Evolutionary conservation across 2,113 vertebrate species (phyloP).

Genomic region (Lampris incognitus): DNA sequence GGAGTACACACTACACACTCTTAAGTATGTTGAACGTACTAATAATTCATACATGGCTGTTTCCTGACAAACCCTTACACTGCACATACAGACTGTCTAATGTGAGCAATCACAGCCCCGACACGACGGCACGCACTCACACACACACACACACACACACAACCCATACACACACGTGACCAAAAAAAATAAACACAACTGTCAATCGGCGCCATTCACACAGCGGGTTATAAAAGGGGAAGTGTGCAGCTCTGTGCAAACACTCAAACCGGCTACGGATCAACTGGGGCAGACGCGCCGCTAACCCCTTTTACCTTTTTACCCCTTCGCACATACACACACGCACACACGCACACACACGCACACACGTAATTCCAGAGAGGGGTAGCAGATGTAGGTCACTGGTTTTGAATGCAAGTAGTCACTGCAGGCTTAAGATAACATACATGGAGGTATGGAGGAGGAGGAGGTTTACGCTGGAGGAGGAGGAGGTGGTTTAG

Average conservation of each 20-base stretch:
- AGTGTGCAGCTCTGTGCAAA: constrained; percentile 51
- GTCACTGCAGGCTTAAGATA: constrained; percentile 46
- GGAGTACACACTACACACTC: too few relatives aligned
- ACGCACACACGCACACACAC: constrained; percentile 24
- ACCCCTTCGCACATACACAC: constrained; percentile 17
- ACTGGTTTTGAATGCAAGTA: constrained; percentile 59
- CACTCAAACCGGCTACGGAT: constrained; percentile 44
- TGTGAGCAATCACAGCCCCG: too few relatives aligned
- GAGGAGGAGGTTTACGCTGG: constrained; percentile 9
- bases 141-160: not conserved
- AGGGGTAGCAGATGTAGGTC: constrained; percentile 39
- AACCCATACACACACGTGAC: not conserved
- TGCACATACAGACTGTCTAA: too few relatives aligned
- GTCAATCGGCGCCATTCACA: constrained; percentile 54
- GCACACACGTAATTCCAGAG: constrained; percentile 41
- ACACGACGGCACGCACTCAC: not conserved
- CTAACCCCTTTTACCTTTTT: constrained; percentile 33
- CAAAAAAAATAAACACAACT: too few relatives aligned
- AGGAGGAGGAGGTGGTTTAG: not conserved
- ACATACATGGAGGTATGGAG: constrained; percentile 34
- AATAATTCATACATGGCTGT: too few relatives aligned
- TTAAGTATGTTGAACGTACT: too few relatives aligned
- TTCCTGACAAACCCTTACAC: too few relatives aligned
- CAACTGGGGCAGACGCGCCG: constrained; percentile 41
- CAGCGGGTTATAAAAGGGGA: constrained; percentile 34